Base-by-base conservation (phyloP, 2,797 vertebrate genomes). In the Corythornis leucogaster region DNA sequence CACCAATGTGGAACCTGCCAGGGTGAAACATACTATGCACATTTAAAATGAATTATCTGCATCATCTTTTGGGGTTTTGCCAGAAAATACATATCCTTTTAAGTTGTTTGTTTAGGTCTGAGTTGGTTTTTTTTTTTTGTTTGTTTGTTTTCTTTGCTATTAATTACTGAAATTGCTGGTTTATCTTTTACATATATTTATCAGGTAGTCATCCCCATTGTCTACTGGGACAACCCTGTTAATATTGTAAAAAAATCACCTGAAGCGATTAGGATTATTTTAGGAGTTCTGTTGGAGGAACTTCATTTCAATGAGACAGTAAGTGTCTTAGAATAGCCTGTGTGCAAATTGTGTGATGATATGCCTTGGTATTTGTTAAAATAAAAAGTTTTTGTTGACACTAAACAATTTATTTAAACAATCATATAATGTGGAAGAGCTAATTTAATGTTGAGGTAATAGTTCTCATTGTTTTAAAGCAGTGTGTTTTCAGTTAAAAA, bases 171-270 rank as follows among this genome's bases (percentile, higher is more conserved):
- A 91, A 76, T 90, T 81, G 43, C 12, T 87, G 9, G 76, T 78
- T 80, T 90, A 55, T 73, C 83, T 92, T n/a, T 80, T 81, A 38
- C 53, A 85, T 9, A 10, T 91, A 67, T 88, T 80, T 84, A 76
- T 82, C 61, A 80, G 82, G 53, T 61, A 76, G 25, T 62, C 51
- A 70, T 30, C 28, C 28, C 18, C 28, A 43, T 15, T 87, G 7
- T 55, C 68, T 85, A 13, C 51, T 87, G 38, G 79, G 67, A 54
- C 7, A 12, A 43, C 30, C 67, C 53, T 83, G 57, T 89, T 85
- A 80, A 69, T 87, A 68, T 24, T 80, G 31, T 43, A 77, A 64
- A 74, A 82, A 83, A 87, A 48, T 42, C 35, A 66, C 12, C 30
- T 61, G 43, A 78, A 40, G 14, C 6, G 13, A 40, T 40, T 40